Conservation (phyloP, 2,888 invertebrate species). For the Ramazzottius varieornatus region DNA sequence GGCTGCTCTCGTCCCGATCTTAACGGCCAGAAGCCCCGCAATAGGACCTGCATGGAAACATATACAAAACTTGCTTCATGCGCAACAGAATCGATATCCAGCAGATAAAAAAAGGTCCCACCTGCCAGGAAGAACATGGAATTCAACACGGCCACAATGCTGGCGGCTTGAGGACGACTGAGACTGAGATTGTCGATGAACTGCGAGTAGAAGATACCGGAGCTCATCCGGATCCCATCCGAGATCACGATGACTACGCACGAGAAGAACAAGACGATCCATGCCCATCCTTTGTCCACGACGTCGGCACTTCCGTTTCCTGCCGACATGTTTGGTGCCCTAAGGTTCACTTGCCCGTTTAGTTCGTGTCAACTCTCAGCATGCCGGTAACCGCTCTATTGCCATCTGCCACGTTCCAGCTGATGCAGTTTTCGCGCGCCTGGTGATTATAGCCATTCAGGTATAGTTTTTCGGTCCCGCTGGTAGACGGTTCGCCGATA, state of each 20-base stretch:
- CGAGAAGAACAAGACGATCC: background rate
- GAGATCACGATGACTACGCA: background rate
- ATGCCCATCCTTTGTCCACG: background rate
- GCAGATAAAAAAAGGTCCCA: too few relatives aligned
- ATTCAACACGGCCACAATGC: background rate
- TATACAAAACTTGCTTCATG: too few relatives aligned
- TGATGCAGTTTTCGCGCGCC: too few relatives aligned
- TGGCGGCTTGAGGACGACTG: background rate
- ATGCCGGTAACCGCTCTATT: too few relatives aligned
- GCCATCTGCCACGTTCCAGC: too few relatives aligned
- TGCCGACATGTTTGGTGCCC: too few relatives aligned
- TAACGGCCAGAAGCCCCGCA: background rate
- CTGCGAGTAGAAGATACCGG: constrained; percentile 1
- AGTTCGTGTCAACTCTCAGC: too few relatives aligned
- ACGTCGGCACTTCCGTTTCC: too few relatives aligned
- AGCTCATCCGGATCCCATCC: background rate
- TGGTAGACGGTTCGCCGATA: too few relatives aligned
- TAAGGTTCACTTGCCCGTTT: too few relatives aligned
- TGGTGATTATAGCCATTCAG: too few relatives aligned
- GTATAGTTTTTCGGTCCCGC: too few relatives aligned
- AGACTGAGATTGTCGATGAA: background rate
- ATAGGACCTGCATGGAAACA: background rate
- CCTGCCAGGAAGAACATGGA: background rate
- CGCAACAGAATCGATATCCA: background rate
- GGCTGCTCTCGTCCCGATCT: background rate